Evolutionary conservation across 2,113 vertebrate species (phyloP).

Genomic region (Platichthys flesus): DNA sequence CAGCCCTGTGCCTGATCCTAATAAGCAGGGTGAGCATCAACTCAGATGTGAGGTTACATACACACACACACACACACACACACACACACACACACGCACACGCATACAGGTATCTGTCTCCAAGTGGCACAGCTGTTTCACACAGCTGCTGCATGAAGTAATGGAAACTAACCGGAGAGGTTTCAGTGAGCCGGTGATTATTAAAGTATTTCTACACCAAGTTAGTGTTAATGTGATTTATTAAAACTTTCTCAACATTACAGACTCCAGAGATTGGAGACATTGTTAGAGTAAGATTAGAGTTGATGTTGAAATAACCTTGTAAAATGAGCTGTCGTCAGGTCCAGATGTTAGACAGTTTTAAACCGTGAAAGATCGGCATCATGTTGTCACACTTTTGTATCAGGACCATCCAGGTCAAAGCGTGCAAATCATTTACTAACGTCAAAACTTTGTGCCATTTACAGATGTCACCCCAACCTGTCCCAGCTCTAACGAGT

Average conservation of each 20-base stretch:
- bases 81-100: neutral
- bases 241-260: neutral
- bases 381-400: neutral
- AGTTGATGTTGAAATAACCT: neutral
- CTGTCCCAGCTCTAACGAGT: conserved; percentile 53
- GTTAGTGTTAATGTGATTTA: neutral
- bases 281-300: neutral
- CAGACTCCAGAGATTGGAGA: neutral
- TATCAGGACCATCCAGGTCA: neutral
- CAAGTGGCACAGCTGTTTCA: conserved; percentile 10
- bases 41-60: conserved; percentile 6
- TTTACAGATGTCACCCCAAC: conserved; percentile 70
- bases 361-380: neutral
- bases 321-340: neutral
- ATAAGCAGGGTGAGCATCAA: conserved; percentile 71
- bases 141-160: conserved; percentile 27
- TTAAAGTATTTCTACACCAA: neutral
- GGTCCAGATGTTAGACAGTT: neutral
- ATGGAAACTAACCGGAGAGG: neutral
- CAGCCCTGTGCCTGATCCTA: conserved; percentile 65
- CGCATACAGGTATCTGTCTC: conserved; percentile 12
- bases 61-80: neutral
- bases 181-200: neutral
- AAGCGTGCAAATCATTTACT: neutral
- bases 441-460: conserved; percentile 32